Evolutionary conservation across 1,140 invertebrate genomes (phyloP), one percentile per base, ranked within the genome.

Genomic region (Pseudomyrmex dendroicus): DNA sequence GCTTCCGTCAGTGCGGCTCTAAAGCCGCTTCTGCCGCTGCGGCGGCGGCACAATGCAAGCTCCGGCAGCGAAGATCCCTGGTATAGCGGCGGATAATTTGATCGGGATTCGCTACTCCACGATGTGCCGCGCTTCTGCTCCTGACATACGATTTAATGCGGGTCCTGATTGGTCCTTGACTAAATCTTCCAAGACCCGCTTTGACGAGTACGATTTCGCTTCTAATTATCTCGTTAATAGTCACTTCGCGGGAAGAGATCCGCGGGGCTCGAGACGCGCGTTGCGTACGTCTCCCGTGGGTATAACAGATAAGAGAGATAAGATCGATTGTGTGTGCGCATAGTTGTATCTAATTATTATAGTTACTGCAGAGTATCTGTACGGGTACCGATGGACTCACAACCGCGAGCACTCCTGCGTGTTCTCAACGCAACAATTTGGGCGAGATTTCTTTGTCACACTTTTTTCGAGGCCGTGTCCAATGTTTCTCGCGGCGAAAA

Each of bases 161-260:
- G 35, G 20, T 20, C 20, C 52, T 59, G 76, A 78, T 78, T 78
- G 76, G 76, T 78, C 76, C 76, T 78, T 57, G 76, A 78, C 67
- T 78, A 78, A 78, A 78, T 78, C 76, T 78, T 78, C 52, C 35
- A 25, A 35, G 35, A 35, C 35, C 35, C 52, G 64, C 64, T 78
- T 78, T 78, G 64, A 59, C 54, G 76, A 78, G 52, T 56, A 78
- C 64, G 74, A 78, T 78, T 77, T 78, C 76, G 66, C 64, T 78
- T 44, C 52, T 78, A 78, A 78, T 78, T 78, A 70, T 70, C 52
- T 78, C 76, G 64, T 78, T 66, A 57, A 78, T 66, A 48, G 64
- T 70, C 64, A 68, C 50, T 77, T 22, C 35, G 63, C 76, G 76
- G 59, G 46, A 78, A 66, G 64, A 78, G 76, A 78, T 57, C 52